Evolutionary conservation across 2,888 invertebrate genomes (phyloP), one percentile per base, ranked within the genome.

Genomic region (Sipunculus nudus): DNA sequence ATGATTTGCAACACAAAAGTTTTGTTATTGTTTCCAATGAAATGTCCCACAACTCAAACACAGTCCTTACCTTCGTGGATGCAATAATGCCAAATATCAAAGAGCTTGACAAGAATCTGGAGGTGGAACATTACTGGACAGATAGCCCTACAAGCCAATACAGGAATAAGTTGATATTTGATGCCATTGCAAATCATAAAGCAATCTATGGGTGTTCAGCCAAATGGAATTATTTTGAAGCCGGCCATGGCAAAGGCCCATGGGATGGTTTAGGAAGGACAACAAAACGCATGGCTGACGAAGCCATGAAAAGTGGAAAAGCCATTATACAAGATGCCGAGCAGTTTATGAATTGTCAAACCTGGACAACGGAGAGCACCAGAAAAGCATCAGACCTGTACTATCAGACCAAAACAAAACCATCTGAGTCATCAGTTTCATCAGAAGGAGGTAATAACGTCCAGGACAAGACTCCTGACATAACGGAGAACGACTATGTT

Each of bases 121-220:
- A 8, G 23, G 3, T 50, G 10, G 55, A 65, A 16, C 63, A 68
- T 21, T 67, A 61, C 55, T 67, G 61, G 68, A 67, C 63, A 43
- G 68, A 70, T 31, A 59, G 61, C 13, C 65, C 65, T 2, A 54
- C 67, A 13, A 61, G 61, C 31, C 70, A 70, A 46, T 70, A 70
- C 48, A 43, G 70, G n/a, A 70, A 69, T 39, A 62, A 58, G 31
- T 43, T 53, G 23, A 69, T 70, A 6, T 69, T 70, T 40, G 29
- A 64, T 23, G 6, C 45, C 5, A 41, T 67, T 10, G 38, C 58
- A 16, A 53, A 59, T 23, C 66, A 67, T 39, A 16, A 38, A 31
- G 38, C 49, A n/a, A 10, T 57, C 10, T 53, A 49, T 50, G 57
- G 53, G 2, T n/a, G 29, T 3, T 6, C 35, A 1, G 62, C 68